These are phyloP conservation scores for Andinoacara biseriatus DNA, from an alignment of 2,113 vertebrate genomes.

Conservation along the genomic window DNA sequence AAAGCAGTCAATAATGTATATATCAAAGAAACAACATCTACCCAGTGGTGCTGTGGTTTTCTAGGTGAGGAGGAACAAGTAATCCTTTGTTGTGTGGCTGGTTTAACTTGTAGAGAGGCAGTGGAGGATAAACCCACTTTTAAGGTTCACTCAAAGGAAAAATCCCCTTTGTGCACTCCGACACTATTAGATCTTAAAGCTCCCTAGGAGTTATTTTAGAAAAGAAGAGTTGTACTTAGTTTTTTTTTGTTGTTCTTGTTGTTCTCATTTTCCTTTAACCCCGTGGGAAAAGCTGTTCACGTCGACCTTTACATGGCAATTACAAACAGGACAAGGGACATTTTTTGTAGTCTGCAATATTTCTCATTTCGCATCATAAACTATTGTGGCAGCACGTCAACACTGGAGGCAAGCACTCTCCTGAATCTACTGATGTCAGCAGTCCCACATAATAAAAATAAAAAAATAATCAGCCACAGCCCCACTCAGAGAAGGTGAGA, in stretches of 20 bases:
- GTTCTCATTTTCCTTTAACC: background rate
- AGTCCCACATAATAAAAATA: constrained; percentile 24
- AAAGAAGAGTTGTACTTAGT: background rate
- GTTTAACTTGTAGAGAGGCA: constrained; percentile 1
- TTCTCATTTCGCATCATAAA: constrained; percentile 24
- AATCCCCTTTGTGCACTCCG: background rate
- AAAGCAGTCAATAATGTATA: constrained; percentile 27
- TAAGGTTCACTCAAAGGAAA: constrained; percentile 7
- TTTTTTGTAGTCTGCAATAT: background rate
- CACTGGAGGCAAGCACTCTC: background rate
- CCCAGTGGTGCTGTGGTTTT: constrained; percentile 17
- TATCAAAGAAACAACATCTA: constrained; percentile 22
- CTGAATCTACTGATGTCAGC: constrained; percentile 6
- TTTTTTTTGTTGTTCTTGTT: background rate
- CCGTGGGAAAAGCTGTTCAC: background rate
- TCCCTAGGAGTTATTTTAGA: constrained; percentile 1
- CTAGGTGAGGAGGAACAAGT: constrained; percentile 10
- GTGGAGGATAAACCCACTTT: constrained; percentile 13
- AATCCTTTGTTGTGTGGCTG: constrained; percentile 24
- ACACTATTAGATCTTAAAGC: constrained; percentile 3
- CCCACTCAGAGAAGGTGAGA: constrained; percentile 1
- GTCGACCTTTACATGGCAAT: constrained; percentile 3
- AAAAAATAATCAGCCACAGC: constrained; percentile 14
- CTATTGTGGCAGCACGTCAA: background rate
- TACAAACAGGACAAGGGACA: background rate